Evolutionary conservation across 2,888 invertebrate species (phyloP), one percentile per base, ranked within the genome.

Genomic region (Ectemnius lituratus): DNA sequence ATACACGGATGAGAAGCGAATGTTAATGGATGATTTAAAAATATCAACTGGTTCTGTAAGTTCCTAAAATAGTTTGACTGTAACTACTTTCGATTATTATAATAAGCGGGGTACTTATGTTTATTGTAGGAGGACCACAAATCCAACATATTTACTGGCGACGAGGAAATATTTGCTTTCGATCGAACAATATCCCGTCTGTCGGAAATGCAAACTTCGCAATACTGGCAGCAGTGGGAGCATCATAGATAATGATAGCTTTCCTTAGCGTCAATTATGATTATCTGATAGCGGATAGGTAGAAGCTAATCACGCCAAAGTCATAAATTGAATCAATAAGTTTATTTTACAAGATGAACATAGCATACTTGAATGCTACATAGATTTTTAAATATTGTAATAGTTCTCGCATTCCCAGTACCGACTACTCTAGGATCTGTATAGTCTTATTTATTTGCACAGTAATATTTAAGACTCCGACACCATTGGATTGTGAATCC

Each of bases 121-220:
- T 67, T 74, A 64, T 67, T 72, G 27, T 86, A 96, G 96, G 94
- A 94, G 68, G 94, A 95, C 86, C 94, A 96, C 20, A 93, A 94
- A 79, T 96, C 98, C 3, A 98, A 96, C 86, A 95, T 99, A 83
- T 99, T 99, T 87, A 98, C 98, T 0, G 99, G 99, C 0, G 97
- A 98, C 90, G 99, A 99, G 91, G 99, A 99, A 92, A 92, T 98
- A 86, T 99, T 99, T 91, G 99, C 99, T 0, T 98, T 96, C 89
- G 98, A 98, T 86, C 93, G 99, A 70, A 98, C 99, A 23, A 91
- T 98, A 28, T 99, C 99, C 0, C 93, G 99, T 78, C 93, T 99
- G 47, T 94, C 95, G 81, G 98, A 99, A 93, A 99, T 99, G 99
- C 98, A 98, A 91, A 96, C 97, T 0, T 94, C 95, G 67, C 96